A percentile compares a stretch with the other conserved stretches of the same genome.
Evolutionary conservation across 2,888 invertebrate genomes (phyloP).

Genomic region (Hypolimnas misippus): DNA sequence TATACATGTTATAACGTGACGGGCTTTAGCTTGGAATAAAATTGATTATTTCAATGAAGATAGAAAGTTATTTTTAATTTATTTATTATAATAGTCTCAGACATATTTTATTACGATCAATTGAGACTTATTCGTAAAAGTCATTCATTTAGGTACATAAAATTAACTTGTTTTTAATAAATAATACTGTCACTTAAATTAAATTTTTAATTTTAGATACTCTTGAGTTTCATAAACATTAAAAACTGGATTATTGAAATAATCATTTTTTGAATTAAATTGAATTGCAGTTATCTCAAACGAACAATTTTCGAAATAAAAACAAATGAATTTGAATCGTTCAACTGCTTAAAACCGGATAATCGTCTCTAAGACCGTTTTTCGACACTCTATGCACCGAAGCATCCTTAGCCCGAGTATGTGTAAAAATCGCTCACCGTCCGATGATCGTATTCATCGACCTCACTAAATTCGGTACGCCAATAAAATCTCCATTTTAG

Average conservation of each 20-base stretch:
- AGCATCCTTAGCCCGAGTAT: constrained; percentile 28
- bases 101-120: not conserved
- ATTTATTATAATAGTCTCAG: too few species aligned
- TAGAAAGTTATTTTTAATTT: too few species aligned
- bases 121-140: too few species aligned
- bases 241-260: too few species aligned
- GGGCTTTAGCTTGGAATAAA: constrained; percentile 20
- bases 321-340: not conserved
- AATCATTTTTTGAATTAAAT: too few species aligned
- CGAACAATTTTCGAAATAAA: not conserved
- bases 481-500: constrained; percentile 76
- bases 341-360: not conserved
- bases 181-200: too few species aligned
- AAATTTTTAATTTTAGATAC: too few species aligned
- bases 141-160: too few species aligned
- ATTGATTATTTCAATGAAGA: too few species aligned
- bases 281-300: too few species aligned
- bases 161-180: too few species aligned
- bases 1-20: constrained; percentile 17
- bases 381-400: not conserved
- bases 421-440: constrained; percentile 41
- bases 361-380: not conserved
- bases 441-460: constrained; percentile 49
- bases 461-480: constrained; percentile 81
- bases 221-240: too few species aligned